phyloP scores from a whole-genome alignment of 2,888 invertebrate genomes.

The Ochlodes sylvanus region DNA sequence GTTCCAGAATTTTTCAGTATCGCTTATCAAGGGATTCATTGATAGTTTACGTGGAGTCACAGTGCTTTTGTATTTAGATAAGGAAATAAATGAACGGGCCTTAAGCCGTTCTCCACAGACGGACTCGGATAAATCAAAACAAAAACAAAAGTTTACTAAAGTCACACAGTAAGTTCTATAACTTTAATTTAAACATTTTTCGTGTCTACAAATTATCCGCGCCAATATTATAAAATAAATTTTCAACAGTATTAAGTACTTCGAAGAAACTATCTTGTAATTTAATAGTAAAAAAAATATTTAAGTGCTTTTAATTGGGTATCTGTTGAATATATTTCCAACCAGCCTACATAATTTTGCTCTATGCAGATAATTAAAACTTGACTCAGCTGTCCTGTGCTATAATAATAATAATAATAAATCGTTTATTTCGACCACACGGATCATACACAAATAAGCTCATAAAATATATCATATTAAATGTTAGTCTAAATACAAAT shows the following conservation, averaged over 20 bases:
- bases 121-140: slow-evolving; percentile 69
- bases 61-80: slow-evolving; percentile 91
- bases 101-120: slow-evolving; percentile 83
- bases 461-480: too few species aligned
- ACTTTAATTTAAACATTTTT: neutral
- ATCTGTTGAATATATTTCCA: neutral
- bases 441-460: too few species aligned
- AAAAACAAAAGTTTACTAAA: slow-evolving; percentile 76
- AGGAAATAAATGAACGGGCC: slow-evolving; percentile 89
- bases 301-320: neutral
- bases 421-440: too few species aligned
- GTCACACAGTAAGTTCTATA: slow-evolving; percentile 77
- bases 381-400: too few species aligned
- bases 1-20: slow-evolving; percentile 87
- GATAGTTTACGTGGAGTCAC: slow-evolving; percentile 92
- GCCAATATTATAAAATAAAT: too few species aligned
- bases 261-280: too few species aligned
- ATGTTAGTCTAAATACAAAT: too few species aligned
- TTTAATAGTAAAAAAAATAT: too few species aligned
- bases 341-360: neutral
- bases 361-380: neutral
- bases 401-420: too few species aligned
- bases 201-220: too few species aligned
- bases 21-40: slow-evolving; percentile 89
- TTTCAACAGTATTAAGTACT: too few species aligned